A percentile compares a stretch with the other conserved stretches of the same genome.
Conservation (phyloP, 2,888 invertebrate genomes). For the Cinara cedri region DNA sequence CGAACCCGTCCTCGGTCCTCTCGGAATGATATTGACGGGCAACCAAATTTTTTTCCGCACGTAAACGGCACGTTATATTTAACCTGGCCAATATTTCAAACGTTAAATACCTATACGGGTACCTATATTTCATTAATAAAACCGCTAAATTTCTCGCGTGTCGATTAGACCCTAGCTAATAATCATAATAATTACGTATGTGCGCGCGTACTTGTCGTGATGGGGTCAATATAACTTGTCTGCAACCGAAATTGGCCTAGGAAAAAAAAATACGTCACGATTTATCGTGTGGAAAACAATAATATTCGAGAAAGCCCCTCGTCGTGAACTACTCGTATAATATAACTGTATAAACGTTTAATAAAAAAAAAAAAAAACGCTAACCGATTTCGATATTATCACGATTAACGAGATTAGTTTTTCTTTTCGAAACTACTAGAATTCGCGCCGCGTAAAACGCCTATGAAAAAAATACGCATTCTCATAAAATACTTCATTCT, state of each 20-base stretch:
- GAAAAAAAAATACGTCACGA: constrained; percentile 33
- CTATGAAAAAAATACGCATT: not conserved
- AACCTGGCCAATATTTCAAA: too few relatives aligned
- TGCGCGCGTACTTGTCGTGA: not conserved
- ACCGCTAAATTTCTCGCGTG: constrained; percentile 1
- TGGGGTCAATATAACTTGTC: constrained; percentile 43
- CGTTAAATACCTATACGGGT: too few relatives aligned
- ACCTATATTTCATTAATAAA: too few relatives aligned
- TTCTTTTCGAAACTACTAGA: not conserved
- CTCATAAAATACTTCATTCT: too few relatives aligned
- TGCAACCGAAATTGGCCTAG: not conserved
- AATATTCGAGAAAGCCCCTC: constrained; percentile 21
- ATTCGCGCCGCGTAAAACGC: too few relatives aligned
- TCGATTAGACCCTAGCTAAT: constrained; percentile 6
- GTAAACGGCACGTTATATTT: too few relatives aligned
- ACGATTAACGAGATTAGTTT: not conserved
- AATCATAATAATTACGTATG: too few relatives aligned
- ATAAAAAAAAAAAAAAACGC: not conserved
- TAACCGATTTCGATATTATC: not conserved
- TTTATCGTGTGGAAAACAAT: constrained; percentile 39
- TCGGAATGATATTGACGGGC: too few relatives aligned
- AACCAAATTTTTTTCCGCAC: too few relatives aligned
- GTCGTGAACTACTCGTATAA: not conserved
- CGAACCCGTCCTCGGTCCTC: too few relatives aligned
- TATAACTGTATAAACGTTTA: not conserved